These are phyloP conservation scores for Marronus borbonicus DNA, from an alignment of 2,888 invertebrate genomes.

Conservation along the genomic window DNA sequence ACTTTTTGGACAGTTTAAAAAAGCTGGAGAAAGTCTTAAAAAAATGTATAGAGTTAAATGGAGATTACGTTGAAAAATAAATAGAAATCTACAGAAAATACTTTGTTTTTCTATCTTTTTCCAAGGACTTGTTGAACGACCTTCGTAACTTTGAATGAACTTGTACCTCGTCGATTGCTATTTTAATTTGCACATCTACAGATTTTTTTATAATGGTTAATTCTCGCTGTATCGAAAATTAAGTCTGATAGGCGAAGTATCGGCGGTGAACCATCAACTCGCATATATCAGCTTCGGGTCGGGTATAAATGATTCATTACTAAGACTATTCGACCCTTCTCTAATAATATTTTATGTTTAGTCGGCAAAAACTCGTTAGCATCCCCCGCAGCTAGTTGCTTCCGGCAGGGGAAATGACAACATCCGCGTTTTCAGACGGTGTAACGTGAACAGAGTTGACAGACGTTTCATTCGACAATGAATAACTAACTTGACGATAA, in stretches of 20 bases:
- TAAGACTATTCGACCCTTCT: not conserved
- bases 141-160: too few relatives aligned
- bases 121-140: too few relatives aligned
- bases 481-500: slow-evolving; percentile 6
- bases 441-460: not conserved
- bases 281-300: not conserved
- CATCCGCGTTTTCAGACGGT: slow-evolving; percentile 55
- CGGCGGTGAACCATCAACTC: not conserved
- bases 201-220: too few relatives aligned
- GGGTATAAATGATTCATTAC: slow-evolving; percentile 32
- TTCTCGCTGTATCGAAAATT: not conserved
- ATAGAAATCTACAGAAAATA: too few relatives aligned
- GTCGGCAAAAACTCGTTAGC: slow-evolving; percentile 53
- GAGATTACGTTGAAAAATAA: too few relatives aligned
- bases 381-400: slow-evolving; percentile 57
- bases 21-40: too few relatives aligned
- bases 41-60: too few relatives aligned
- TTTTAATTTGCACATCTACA: too few relatives aligned
- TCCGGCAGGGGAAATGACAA: slow-evolving; percentile 61
- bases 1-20: too few relatives aligned
- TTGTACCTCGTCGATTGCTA: too few relatives aligned
- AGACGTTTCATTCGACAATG: slow-evolving; percentile 12
- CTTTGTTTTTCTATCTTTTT: too few relatives aligned
- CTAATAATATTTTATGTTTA: slow-evolving; percentile 42
- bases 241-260: too few relatives aligned